phyloP scores from a whole-genome alignment of 2,797 vertebrate genomes.

The Megaceryle alcyon region DNA sequence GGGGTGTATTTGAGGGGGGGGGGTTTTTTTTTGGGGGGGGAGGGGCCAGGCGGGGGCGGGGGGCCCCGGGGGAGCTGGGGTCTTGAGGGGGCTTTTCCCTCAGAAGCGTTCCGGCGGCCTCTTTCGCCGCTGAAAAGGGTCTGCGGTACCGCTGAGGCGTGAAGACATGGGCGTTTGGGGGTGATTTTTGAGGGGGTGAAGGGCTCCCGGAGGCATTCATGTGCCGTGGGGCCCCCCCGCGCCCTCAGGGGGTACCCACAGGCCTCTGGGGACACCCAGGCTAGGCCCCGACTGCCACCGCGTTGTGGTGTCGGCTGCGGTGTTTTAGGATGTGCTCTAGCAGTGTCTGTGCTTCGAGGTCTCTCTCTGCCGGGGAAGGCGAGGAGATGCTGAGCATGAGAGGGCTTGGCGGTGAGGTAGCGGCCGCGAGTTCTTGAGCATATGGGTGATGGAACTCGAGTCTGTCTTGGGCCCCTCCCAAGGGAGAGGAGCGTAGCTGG shows the following conservation, averaged over 20 bases:
- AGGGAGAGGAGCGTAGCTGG: neutral
- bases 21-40: too few relatives aligned
- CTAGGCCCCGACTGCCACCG: neutral
- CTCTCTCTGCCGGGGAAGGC: neutral
- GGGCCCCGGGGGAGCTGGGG: neutral
- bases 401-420: neutral
- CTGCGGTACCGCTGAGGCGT: neutral
- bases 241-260: neutral
- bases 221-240: neutral
- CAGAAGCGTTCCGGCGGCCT: too few relatives aligned
- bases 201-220: fast-evolving
- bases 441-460: neutral
- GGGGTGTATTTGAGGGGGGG: too few relatives aligned
- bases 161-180: neutral
- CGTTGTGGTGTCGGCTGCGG: neutral
- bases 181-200: neutral
- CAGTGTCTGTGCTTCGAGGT: neutral
- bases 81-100: neutral
- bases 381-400: neutral
- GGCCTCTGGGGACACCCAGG: neutral
- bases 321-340: fast-evolving
- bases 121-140: neutral
- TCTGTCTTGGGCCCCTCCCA: neutral
- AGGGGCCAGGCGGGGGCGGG: neutral
- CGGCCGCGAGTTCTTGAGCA: neutral